Evolutionary conservation across 1,140 invertebrate genomes (phyloP), one percentile per base, ranked within the genome.

Genomic region (Campoletis sonorensis): DNA sequence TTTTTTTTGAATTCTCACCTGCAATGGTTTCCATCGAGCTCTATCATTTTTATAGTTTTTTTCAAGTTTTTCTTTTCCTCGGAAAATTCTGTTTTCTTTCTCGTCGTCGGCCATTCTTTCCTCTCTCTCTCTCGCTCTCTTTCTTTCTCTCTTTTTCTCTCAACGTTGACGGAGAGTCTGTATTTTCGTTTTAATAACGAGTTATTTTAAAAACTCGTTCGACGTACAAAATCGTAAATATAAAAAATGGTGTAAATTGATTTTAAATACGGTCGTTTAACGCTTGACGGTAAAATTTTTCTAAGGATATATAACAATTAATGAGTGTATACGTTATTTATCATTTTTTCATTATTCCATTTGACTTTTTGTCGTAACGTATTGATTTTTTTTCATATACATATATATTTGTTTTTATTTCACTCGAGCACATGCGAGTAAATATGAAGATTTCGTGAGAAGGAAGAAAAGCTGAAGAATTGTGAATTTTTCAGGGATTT

Each of bases 201-300:
- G 40, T 73, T 49, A 68, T 51, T 58, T 54, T 67, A 54, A 7
- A 58, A 51, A 78, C 64, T 71, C 79, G 33, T 45, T 83, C 82
- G 77, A 85, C 80, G 84, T 88, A 88, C 79, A 88, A 88, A 88
- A 88, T 86, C 68, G 81, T 86, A 85, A 87, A 51, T 85, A 85
- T 88, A 88, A 87, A 88, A 88, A 88, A 87, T 86, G 49, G 82
- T 88, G 85, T 87, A 88, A 88, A 88, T 87, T 84, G 81, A 87
- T 85, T n/a, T 67, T 27, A 83, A 80, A 61, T 84, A 82, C 72
- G 85, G 81, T 86, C 77, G 79, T 70, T 75, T 79, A 81, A 85
- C 73, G 54, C 27, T 82, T 79, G 81, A 84, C 82, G 84, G 75
- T 87, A 84, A 79, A 83, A 81, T 11, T 82, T 81, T 81, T 86